These are phyloP conservation scores for Drosophila neotestacea DNA, from an alignment of 2,888 invertebrate genomes.

Conservation along the genomic window DNA sequence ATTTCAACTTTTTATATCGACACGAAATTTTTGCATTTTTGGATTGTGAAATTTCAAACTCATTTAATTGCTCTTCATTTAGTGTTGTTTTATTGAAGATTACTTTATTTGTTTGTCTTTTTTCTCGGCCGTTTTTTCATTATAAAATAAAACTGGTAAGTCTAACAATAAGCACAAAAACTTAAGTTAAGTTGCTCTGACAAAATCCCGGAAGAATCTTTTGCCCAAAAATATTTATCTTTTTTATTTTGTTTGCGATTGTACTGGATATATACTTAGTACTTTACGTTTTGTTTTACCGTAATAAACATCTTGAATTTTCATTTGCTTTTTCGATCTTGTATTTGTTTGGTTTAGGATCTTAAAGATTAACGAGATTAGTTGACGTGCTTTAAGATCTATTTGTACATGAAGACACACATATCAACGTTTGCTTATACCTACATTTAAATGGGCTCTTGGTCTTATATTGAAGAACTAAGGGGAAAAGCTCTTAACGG, in stretches of 20 bases:
- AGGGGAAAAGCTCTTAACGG: slow-evolving; percentile 3
- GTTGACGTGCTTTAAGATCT: slow-evolving; percentile 44
- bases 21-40: slow-evolving; percentile 12
- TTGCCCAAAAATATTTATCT: slow-evolving; percentile 53
- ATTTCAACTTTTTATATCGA: slow-evolving; percentile 17
- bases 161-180: background rate
- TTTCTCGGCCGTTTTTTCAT: slow-evolving; percentile 6
- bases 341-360: slow-evolving; percentile 71
- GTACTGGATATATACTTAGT: slow-evolving; percentile 16
- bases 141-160: slow-evolving; percentile 16
- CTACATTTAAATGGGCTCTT: slow-evolving; percentile 8
- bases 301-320: slow-evolving; percentile 64
- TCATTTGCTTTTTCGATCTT: slow-evolving; percentile 46
- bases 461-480: slow-evolving; percentile 38
- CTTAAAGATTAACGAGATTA: slow-evolving; percentile 70
- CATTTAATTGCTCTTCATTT: slow-evolving; percentile 35
- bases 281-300: slow-evolving; percentile 50
- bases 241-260: slow-evolving; percentile 23
- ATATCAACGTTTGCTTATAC: background rate
- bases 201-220: slow-evolving; percentile 61
- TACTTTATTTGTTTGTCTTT: slow-evolving; percentile 40
- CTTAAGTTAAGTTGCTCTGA: slow-evolving; percentile 6
- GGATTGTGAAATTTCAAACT: slow-evolving; percentile 20
- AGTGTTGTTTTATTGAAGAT: slow-evolving; percentile 42
- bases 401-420: slow-evolving; percentile 10